A percentile compares a stretch with the other conserved stretches of the same genome.
phyloP scores from a whole-genome alignment of 2,888 invertebrate species.

The Cheiracanthium punctorium region DNA sequence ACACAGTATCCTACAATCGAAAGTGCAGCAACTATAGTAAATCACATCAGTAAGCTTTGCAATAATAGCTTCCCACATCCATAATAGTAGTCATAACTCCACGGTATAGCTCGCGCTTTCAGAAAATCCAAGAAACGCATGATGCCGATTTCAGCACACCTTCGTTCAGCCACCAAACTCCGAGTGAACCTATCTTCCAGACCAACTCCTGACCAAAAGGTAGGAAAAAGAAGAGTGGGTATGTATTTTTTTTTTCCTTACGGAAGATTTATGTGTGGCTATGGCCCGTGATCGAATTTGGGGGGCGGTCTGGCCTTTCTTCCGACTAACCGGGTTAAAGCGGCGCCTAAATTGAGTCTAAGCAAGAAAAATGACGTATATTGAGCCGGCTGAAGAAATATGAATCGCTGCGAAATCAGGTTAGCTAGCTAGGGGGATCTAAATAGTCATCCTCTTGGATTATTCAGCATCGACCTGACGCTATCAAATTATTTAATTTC shows the following conservation, averaged over 20 bases:
- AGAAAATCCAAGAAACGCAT: background rate
- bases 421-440: constrained; percentile 66
- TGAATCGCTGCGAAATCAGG: constrained; percentile 69
- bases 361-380: constrained; percentile 71
- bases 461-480: constrained; percentile 70
- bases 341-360: constrained; percentile 65
- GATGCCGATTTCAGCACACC: background rate
- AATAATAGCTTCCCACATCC: too few relatives aligned
- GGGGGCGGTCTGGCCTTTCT: constrained; percentile 62
- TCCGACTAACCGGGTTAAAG: constrained; percentile 68
- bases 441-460: constrained; percentile 68
- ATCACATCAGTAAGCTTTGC: too few relatives aligned
- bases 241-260: constrained; percentile 42
- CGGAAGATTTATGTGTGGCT: constrained; percentile 67
- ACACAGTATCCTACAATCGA: too few relatives aligned
- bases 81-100: too few relatives aligned
- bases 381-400: constrained; percentile 70
- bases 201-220: constrained; percentile 55
- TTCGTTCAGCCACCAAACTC: constrained; percentile 23
- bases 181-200: constrained; percentile 23
- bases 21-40: too few relatives aligned
- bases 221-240: constrained; percentile 58
- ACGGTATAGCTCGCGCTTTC: too few relatives aligned
- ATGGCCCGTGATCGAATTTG: constrained; percentile 69
- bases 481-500: constrained; percentile 73